Percentiles rank a stretch among this genome's conserved stretches.
phyloP scores from a whole-genome alignment of 1,140 invertebrate genomes.

The Limonius californicus region DNA sequence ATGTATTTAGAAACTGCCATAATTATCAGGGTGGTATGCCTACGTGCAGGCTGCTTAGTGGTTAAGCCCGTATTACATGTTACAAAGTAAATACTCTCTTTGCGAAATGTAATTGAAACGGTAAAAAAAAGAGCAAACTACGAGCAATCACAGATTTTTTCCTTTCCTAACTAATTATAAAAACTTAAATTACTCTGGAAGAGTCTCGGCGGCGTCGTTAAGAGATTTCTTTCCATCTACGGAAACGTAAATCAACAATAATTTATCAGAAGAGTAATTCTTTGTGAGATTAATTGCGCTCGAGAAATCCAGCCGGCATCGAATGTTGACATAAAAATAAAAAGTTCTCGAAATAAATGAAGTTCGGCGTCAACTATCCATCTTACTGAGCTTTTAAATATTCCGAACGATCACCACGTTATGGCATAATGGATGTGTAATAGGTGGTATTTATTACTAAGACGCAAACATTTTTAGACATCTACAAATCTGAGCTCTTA shows the following conservation, averaged over 20 bases:
- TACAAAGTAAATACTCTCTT: background rate
- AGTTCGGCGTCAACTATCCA: background rate
- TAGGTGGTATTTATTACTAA: background rate
- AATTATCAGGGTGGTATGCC: background rate
- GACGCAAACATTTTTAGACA: background rate
- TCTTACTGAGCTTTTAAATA: background rate
- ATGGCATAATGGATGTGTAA: background rate
- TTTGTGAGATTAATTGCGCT: slow-evolving; percentile 8
- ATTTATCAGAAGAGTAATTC: slow-evolving; percentile 4
- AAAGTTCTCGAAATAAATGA: slow-evolving; percentile 8
- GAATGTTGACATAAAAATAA: slow-evolving; percentile 1
- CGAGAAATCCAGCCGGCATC: background rate
- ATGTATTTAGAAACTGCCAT: background rate
- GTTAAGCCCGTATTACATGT: background rate
- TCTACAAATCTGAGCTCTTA: slow-evolving; percentile 5
- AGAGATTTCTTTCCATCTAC: background rate
- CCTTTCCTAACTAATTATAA: background rate
- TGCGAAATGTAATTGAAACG: background rate
- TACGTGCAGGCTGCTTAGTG: background rate
- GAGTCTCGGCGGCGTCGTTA: background rate
- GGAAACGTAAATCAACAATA: slow-evolving; percentile 7
- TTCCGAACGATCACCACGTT: background rate
- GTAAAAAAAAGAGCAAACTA: background rate
- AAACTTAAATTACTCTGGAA: background rate
- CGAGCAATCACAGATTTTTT: background rate